These are phyloP conservation scores for Hemibates koningsi DNA, from an alignment of 2,113 vertebrate species.

Conservation along the genomic window DNA sequence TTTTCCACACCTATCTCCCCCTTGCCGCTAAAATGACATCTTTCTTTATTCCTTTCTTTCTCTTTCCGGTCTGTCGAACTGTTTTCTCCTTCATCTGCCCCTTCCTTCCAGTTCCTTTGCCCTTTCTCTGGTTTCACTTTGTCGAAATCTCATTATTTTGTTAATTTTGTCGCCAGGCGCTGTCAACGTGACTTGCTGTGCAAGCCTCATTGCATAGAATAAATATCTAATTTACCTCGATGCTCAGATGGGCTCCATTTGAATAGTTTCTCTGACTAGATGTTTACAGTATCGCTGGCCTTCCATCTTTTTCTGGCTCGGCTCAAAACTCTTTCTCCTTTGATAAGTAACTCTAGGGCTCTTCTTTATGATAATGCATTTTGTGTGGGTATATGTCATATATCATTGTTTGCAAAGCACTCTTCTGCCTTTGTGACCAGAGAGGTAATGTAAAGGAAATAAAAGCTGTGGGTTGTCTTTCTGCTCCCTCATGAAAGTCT, in stretches of 20 bases:
- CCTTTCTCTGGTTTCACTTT: slow-evolving; percentile 20
- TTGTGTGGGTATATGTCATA: slow-evolving; percentile 37
- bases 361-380: slow-evolving; percentile 46
- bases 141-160: slow-evolving; percentile 53
- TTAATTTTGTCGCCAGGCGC: slow-evolving; percentile 39
- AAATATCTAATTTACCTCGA: slow-evolving; percentile 46
- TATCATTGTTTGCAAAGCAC: slow-evolving; percentile 31
- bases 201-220: slow-evolving; percentile 26
- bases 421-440: slow-evolving; percentile 20
- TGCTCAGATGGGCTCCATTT: slow-evolving; percentile 19
- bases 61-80: not conserved
- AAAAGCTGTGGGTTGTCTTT: slow-evolving; percentile 54
- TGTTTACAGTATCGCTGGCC: slow-evolving; percentile 28
- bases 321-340: not conserved
- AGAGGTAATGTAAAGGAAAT: slow-evolving; percentile 52
- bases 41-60: not conserved
- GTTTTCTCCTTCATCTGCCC: slow-evolving; percentile 22
- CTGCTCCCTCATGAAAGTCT: slow-evolving; percentile 58
- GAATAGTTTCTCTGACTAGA: slow-evolving; percentile 10
- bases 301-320: slow-evolving; percentile 7
- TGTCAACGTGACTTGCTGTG: slow-evolving; percentile 16
- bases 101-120: not conserved
- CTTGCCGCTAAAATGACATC: slow-evolving; percentile 9
- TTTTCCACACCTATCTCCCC: slow-evolving; percentile 21
- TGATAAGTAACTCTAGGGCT: slow-evolving; percentile 20